Evolutionary conservation across 92 coral and sea anemone species (phyloP).

Genomic region (Scolanthus callimorphus): DNA sequence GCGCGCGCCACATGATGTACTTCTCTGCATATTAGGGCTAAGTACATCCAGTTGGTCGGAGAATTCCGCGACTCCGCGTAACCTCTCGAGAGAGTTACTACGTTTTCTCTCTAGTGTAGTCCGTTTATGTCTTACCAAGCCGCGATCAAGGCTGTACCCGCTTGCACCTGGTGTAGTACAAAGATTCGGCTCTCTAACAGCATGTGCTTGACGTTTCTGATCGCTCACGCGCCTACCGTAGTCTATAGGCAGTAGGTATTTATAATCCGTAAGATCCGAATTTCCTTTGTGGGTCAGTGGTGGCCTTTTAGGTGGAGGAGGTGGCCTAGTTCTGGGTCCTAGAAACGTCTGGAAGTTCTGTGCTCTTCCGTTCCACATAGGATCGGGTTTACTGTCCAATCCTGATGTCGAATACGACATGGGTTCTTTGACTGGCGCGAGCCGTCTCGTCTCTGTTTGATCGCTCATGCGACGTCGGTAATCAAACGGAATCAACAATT

Average conservation of each 20-base stretch:
- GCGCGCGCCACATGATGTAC: not conserved
- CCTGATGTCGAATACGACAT: not conserved
- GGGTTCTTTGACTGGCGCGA: not conserved
- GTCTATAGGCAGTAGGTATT: too few species aligned
- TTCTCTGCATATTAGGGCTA: not conserved
- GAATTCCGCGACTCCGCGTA: not conserved
- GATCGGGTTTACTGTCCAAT: not conserved
- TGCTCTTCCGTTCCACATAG: not conserved
- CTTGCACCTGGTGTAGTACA: not conserved
- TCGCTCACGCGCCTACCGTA: too few species aligned
- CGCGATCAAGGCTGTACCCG: not conserved
- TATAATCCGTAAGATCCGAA: too few species aligned
- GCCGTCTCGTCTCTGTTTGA: not conserved
- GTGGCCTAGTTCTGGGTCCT: too few species aligned
- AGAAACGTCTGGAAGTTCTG: too few species aligned
- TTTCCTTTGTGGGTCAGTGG: too few species aligned
- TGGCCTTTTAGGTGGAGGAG: too few species aligned
- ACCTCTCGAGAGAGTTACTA: slow-evolving; percentile 5
- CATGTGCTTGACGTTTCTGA: too few species aligned
- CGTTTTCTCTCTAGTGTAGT: not conserved
- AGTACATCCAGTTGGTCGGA: not conserved
- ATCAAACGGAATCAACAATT: not conserved
- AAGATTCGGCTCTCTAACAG: too few species aligned
- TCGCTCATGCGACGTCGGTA: not conserved
- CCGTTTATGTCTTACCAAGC: not conserved